Evolutionary conservation across 2,113 vertebrate species (phyloP).

Genomic region (Nipponia nippon): DNA sequence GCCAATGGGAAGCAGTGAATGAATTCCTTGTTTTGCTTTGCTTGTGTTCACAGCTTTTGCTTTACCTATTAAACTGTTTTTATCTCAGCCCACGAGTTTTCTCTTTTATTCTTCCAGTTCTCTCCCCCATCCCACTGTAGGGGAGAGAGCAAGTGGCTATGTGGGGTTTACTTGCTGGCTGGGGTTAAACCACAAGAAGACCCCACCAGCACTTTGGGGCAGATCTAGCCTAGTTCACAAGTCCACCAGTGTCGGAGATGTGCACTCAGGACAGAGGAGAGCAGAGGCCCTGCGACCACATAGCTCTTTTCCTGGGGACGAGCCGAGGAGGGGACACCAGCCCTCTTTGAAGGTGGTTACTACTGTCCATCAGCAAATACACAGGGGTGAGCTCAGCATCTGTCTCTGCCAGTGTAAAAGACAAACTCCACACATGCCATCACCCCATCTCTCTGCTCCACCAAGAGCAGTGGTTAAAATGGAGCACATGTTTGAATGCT

Average conservation of each 20-base stretch:
- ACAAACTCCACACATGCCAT: background rate
- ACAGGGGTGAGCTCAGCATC: background rate
- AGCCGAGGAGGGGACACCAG: background rate
- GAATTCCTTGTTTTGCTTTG: too few relatives aligned
- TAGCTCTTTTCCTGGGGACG: background rate
- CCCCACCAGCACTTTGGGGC: background rate
- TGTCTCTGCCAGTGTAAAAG: background rate
- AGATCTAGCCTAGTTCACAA: background rate
- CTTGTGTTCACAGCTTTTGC: too few relatives aligned
- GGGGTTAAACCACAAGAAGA: background rate
- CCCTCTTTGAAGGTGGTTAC: background rate
- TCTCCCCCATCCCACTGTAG: too few relatives aligned
- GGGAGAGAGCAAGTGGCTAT: background rate
- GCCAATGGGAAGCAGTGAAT: too few relatives aligned
- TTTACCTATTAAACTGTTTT: too few relatives aligned
- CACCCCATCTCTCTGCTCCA: background rate
- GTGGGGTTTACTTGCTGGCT: background rate
- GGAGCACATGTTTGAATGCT: accelerated
- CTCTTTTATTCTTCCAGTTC: background rate
- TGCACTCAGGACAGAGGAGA: background rate
- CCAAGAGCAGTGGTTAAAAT: background rate
- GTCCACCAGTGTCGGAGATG: background rate
- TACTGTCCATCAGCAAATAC: background rate
- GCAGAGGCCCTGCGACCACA: background rate
- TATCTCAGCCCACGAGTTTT: background rate